Percentiles rank a stretch among this genome's conserved stretches.
These are phyloP conservation scores for Temnothorax longispinosus DNA, from an alignment of 1,140 invertebrate genomes.

Conservation along the genomic window DNA sequence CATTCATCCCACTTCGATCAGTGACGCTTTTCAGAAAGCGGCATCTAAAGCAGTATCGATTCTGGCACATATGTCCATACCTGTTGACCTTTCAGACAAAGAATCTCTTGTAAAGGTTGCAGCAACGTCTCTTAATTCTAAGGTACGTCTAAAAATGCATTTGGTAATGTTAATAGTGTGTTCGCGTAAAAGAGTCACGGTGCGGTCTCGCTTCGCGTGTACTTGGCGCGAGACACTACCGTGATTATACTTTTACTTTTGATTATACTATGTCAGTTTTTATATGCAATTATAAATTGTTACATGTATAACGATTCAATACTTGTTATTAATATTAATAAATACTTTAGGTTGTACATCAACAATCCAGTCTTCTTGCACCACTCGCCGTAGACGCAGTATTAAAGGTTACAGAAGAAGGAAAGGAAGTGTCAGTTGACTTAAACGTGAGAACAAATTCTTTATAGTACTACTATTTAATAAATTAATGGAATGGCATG, in stretches of 20 bases:
- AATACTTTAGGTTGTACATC: constrained; percentile 93
- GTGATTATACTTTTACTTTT: no score
- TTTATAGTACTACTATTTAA: not conserved
- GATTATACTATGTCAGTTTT: not conserved
- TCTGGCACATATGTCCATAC: constrained; percentile 93
- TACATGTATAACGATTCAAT: constrained; percentile 20
- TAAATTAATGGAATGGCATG: not conserved
- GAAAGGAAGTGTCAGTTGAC: constrained; percentile 88
- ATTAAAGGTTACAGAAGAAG: constrained; percentile 91
- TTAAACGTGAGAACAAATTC: constrained; percentile 83
- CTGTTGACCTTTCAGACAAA: constrained; percentile 95
- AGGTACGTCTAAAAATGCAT: constrained; percentile 87
- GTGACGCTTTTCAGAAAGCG: constrained; percentile 98
- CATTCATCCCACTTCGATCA: constrained; percentile 99
- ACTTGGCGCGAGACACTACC: no score
- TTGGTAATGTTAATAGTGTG: not conserved
- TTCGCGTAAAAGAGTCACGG: no score
- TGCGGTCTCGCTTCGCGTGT: no score
- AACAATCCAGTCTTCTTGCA: constrained; percentile 97
- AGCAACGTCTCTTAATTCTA: constrained; percentile 98
- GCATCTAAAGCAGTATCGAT: constrained; percentile 94
- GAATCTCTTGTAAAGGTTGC: constrained; percentile 97
- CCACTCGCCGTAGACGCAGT: constrained; percentile 99
- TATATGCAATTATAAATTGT: not conserved
- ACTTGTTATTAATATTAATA: constrained; percentile 24